These are phyloP conservation scores for Torymus texanus DNA, from an alignment of 2,888 invertebrate genomes.

Conservation along the genomic window DNA sequence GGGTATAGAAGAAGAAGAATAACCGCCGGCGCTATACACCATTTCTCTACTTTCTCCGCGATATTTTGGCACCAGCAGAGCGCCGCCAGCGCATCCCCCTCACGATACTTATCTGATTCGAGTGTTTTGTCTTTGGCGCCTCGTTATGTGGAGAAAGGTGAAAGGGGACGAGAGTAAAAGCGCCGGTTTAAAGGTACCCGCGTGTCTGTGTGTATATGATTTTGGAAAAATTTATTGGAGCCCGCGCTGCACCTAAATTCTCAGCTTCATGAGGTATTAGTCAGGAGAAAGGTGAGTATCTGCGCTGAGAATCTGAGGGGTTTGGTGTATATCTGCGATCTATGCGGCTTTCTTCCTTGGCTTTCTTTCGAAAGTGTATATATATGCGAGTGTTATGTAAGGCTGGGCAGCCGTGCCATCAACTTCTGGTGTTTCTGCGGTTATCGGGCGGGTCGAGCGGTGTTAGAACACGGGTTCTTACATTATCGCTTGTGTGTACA, in stretches of 20 bases:
- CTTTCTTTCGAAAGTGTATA: slow-evolving; percentile 28
- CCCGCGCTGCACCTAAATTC: not conserved
- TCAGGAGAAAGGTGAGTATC: slow-evolving; percentile 10
- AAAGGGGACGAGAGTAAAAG: not conserved
- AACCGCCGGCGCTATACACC: not conserved
- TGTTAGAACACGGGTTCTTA: no score
- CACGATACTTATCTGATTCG: not conserved
- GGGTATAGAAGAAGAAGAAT: not conserved
- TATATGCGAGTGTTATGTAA: slow-evolving; percentile 5
- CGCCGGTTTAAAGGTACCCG: not conserved
- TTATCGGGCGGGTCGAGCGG: no score
- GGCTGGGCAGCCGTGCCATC: not conserved
- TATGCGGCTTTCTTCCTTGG: not conserved
- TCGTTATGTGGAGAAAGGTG: slow-evolving; percentile 24
- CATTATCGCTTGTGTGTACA: no score
- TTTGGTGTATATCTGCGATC: slow-evolving; percentile 1
- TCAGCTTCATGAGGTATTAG: slow-evolving; percentile 15
- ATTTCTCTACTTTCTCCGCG: not conserved
- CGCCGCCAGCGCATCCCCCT: not conserved
- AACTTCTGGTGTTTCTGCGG: not conserved
- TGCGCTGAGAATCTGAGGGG: not conserved
- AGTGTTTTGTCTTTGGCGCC: not conserved
- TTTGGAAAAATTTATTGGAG: slow-evolving; percentile 24
- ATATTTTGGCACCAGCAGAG: slow-evolving; percentile 1
- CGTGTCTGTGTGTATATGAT: not conserved